Evolutionary conservation across 2,888 invertebrate species (phyloP).

Genomic region (Andrena fulva): DNA sequence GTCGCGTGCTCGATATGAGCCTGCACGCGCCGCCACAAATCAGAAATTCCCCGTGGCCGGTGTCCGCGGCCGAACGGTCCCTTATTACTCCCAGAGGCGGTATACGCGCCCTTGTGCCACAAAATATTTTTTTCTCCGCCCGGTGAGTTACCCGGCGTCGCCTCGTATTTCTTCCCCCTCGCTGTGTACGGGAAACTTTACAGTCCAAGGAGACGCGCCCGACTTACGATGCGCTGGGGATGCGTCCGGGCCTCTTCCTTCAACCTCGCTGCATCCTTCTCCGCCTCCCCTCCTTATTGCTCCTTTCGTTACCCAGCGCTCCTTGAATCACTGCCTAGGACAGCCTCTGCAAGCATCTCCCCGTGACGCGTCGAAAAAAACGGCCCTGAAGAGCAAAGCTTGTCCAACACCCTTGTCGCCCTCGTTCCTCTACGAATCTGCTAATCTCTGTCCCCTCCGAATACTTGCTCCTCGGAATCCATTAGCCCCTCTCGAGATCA

Average conservation of each 20-base stretch:
- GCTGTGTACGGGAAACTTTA: background rate
- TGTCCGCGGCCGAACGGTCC: background rate
- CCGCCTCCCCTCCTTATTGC: background rate
- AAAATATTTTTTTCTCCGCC: background rate
- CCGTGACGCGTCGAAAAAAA: background rate
- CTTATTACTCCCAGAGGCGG: conserved; percentile 6
- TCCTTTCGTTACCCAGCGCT: background rate
- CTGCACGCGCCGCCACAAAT: background rate
- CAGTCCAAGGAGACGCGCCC: conserved; percentile 1
- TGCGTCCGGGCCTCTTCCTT: background rate
- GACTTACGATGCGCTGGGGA: conserved; percentile 27
- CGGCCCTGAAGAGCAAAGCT: background rate
- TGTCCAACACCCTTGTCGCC: too few relatives aligned
- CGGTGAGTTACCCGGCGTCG: background rate
- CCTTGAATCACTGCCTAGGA: background rate
- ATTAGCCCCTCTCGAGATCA: background rate
- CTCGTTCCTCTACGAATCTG: background rate
- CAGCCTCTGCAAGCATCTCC: background rate
- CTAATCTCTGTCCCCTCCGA: conserved; percentile 4
- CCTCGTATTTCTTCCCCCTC: background rate
- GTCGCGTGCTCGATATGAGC: background rate
- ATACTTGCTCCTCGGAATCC: background rate
- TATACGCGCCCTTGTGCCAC: background rate
- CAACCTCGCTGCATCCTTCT: background rate
- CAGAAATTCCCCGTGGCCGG: conserved; percentile 2